Conservation (phyloP, 2,113 vertebrate genomes). For the Clarias magur region DNA sequence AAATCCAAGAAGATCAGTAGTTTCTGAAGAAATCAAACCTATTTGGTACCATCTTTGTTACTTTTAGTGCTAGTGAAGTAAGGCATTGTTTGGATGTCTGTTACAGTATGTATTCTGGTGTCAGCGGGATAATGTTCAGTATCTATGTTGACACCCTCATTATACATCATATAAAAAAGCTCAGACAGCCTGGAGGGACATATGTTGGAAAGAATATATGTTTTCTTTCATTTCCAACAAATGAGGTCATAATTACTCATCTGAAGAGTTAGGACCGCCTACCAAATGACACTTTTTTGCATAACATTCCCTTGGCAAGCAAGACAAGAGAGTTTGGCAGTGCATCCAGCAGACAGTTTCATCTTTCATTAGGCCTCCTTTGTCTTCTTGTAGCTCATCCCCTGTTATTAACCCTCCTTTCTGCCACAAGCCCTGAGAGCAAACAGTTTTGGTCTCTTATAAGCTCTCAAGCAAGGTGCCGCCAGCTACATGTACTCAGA, state of each 20-base stretch:
- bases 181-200: constrained; percentile 14
- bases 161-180: constrained; percentile 28
- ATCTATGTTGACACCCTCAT: not conserved
- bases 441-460: constrained; percentile 28
- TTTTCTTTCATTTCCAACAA: constrained; percentile 42
- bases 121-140: not conserved
- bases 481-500: constrained; percentile 23
- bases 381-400: constrained; percentile 51
- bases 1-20: not conserved
- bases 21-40: not conserved
- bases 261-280: constrained; percentile 61
- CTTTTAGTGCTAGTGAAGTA: not conserved
- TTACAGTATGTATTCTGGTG: not conserved
- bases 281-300: constrained; percentile 61
- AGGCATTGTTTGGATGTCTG: not conserved
- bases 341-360: constrained; percentile 58
- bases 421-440: constrained; percentile 27
- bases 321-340: constrained; percentile 51
- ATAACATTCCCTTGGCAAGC: constrained; percentile 57
- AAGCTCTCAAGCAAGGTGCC: constrained; percentile 17
- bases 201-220: constrained; percentile 15
- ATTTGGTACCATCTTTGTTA: not conserved
- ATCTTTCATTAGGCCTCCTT: constrained; percentile 60
- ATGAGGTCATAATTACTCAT: constrained; percentile 60
- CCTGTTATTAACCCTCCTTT: constrained; percentile 55